Percentiles rank a stretch among this genome's conserved stretches.
These are phyloP conservation scores for Cisticola juncidis DNA, from an alignment of 2,113 vertebrate species.

Conservation along the genomic window DNA sequence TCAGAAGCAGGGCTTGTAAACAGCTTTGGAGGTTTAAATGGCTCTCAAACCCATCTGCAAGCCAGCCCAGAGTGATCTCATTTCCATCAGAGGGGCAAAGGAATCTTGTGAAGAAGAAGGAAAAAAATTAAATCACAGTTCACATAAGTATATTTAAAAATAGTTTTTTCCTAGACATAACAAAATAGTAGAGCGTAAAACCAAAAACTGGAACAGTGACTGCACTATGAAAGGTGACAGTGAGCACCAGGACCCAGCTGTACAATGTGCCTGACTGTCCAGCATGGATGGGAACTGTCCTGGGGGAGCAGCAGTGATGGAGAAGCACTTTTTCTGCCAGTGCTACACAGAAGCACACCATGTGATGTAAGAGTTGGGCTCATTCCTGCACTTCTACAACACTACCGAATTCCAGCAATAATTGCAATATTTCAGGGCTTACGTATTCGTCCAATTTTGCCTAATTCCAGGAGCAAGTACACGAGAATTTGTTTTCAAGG, in stretches of 20 bases:
- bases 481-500: neutral
- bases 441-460: neutral
- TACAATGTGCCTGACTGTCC: fast-evolving
- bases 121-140: neutral
- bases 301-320: neutral
- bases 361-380: fast-evolving
- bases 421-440: neutral
- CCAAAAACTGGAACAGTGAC: neutral
- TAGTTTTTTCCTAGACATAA: neutral
- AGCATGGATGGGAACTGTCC: no score
- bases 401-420: neutral
- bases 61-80: neutral
- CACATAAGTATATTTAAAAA: fast-evolving
- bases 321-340: neutral
- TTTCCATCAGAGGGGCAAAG: neutral
- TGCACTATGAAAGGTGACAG: neutral
- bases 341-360: fast-evolving
- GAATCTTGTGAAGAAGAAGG: neutral
- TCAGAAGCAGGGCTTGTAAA: neutral
- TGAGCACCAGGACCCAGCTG: neutral
- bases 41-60: neutral
- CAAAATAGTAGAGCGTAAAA: neutral
- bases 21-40: neutral
- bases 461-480: neutral
- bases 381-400: neutral